Evolutionary conservation across 2,888 invertebrate species (phyloP).

Genomic region (Pocota personata): DNA sequence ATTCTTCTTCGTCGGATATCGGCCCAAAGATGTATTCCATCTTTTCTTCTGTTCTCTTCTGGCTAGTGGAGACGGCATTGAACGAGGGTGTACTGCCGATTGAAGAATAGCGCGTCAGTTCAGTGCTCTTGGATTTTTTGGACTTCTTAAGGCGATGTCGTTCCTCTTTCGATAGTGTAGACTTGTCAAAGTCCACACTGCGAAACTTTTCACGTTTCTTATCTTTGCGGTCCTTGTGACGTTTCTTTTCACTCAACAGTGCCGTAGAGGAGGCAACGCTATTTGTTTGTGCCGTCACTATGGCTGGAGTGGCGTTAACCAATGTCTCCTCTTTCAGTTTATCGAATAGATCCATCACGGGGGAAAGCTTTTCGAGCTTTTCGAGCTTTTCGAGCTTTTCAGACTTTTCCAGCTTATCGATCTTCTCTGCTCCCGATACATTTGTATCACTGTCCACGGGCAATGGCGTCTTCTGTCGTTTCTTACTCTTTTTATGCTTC

Average conservation of each 20-base stretch:
- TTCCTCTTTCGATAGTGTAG: conserved; percentile 81
- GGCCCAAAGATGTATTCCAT: conserved; percentile 96
- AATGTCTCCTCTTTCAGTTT: conserved; percentile 83
- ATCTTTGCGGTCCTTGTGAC: conserved; percentile 82
- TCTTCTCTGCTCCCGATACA: conserved; percentile 71
- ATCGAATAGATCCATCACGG: conserved; percentile 83
- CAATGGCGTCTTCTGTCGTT: conserved; percentile 87
- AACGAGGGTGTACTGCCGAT: conserved; percentile 41
- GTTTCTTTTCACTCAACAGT: conserved; percentile 79
- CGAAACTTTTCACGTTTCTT: conserved; percentile 81
- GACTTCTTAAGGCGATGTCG: conserved; percentile 83
- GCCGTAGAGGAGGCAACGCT: conserved; percentile 53
- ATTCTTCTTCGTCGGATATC: conserved; percentile 89
- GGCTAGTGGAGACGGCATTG: conserved; percentile 62
- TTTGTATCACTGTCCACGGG: conserved; percentile 75
- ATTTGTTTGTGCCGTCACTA: conserved; percentile 23
- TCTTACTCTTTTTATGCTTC: conserved; percentile 94
- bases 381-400: conserved; percentile 48
- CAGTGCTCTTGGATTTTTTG: conserved; percentile 83
- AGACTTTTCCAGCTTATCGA: conserved; percentile 42
- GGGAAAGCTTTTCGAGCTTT: conserved; percentile 65
- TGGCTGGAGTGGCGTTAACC: conserved; percentile 14
- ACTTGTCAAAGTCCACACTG: conserved; percentile 77
- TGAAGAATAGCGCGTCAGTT: conserved; percentile 74
- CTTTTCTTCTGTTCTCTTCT: conserved; percentile 87